Conservation (phyloP, 2,113 vertebrate species). For the Pseudorectes ferrugineus region DNA sequence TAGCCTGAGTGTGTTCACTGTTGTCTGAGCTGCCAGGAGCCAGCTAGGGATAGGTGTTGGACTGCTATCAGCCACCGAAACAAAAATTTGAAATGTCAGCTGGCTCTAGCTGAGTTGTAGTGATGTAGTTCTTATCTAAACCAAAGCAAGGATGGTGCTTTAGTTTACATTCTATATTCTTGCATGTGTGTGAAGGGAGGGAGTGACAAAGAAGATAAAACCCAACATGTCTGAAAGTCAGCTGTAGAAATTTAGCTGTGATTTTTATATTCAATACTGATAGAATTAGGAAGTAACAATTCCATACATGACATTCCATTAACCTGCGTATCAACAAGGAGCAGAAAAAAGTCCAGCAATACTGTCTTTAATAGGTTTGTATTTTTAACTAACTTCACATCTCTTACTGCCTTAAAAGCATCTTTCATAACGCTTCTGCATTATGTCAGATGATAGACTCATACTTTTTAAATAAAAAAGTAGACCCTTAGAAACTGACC, state of each 20-base stretch:
- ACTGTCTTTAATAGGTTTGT: not conserved
- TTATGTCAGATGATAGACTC: not conserved
- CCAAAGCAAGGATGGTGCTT: not conserved
- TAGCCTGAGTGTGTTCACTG: not conserved
- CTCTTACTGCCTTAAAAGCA: not conserved
- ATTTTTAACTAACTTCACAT: not conserved
- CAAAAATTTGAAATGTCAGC: not conserved
- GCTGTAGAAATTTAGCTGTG: not conserved
- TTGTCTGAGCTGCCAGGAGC: not conserved
- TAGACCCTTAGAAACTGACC: not conserved
- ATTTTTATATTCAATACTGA: not conserved
- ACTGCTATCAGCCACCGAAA: not conserved
- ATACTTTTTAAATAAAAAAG: not conserved
- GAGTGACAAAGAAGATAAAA: not conserved
- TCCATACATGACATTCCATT: not conserved
- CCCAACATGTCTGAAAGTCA: not conserved
- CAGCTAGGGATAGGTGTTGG: not conserved
- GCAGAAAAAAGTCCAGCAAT: not conserved
- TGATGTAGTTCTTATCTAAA: not conserved
- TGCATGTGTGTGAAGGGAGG: not conserved
- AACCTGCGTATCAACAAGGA: not conserved
- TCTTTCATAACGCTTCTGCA: not conserved
- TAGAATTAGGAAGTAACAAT: not conserved
- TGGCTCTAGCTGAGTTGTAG: not conserved
- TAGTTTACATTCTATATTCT: not conserved